Conservation (phyloP, 2,113 vertebrate species). For the Dermatemys mawii region DNA sequence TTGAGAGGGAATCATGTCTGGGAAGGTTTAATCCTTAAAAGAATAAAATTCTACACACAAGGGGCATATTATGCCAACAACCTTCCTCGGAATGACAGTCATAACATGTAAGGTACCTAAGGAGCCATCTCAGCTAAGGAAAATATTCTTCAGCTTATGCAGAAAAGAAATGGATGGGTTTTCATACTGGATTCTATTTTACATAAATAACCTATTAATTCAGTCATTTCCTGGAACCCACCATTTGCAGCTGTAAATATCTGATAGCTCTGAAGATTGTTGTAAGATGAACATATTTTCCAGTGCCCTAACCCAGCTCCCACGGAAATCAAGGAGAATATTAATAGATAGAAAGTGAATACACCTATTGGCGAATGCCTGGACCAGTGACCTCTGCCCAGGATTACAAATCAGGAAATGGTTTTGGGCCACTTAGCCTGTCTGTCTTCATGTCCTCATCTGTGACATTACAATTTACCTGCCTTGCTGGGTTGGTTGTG, state of each 20-base stretch:
- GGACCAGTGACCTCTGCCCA: background rate
- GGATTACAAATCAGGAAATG: background rate
- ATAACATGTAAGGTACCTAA: background rate
- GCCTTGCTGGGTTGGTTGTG: background rate
- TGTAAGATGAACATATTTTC: background rate
- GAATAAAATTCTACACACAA: conserved; percentile 43
- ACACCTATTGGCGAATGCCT: background rate
- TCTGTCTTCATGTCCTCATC: background rate
- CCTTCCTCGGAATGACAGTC: conserved; percentile 27
- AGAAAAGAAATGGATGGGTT: background rate
- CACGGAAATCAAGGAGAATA: background rate
- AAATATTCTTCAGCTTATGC: background rate
- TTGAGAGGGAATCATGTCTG: conserved; percentile 34
- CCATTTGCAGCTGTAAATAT: background rate
- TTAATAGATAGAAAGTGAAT: background rate
- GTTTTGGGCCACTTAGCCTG: background rate
- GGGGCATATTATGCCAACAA: conserved; percentile 6
- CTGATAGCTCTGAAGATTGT: background rate
- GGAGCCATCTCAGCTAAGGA: background rate
- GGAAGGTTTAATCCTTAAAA: conserved; percentile 47
- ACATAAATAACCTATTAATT: background rate
- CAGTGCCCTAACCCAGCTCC: background rate
- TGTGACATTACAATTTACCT: background rate
- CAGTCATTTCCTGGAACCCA: background rate
- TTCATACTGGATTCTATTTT: background rate